A percentile compares a stretch with the other conserved stretches of the same genome.
These are phyloP conservation scores for Neuroterus valhalla DNA, from an alignment of 1,140 invertebrate species.

Conservation along the genomic window DNA sequence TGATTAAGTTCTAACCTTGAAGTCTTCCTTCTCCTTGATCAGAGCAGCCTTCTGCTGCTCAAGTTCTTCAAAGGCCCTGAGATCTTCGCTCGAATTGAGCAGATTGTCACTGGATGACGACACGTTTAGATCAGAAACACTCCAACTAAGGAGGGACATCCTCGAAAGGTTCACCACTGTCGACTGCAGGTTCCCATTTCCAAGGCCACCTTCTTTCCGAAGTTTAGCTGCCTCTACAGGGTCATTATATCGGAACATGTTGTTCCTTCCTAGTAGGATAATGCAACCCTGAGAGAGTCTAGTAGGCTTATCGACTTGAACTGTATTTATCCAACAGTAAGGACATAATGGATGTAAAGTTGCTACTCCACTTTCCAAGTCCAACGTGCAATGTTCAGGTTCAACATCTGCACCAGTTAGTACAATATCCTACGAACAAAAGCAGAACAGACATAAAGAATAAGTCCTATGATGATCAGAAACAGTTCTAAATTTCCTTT, in stretches of 20 bases:
- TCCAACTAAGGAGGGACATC: conserved; percentile 89
- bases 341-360: conserved; percentile 84
- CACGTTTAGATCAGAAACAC: conserved; percentile 86
- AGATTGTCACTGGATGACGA: conserved; percentile 82
- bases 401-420: conserved; percentile 87
- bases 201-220: conserved; percentile 80
- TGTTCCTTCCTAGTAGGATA: conserved; percentile 89
- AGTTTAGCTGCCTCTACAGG: conserved; percentile 91
- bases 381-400: conserved; percentile 88
- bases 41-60: conserved; percentile 73
- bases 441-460: neutral
- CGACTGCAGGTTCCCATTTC: conserved; percentile 75
- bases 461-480: too few species aligned
- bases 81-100: conserved; percentile 72
- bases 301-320: conserved; percentile 83
- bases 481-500: conserved; percentile 11
- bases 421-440: conserved; percentile 82
- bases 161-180: conserved; percentile 85
- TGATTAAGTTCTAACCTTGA: conserved; percentile 67
- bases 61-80: conserved; percentile 70
- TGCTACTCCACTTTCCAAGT: conserved; percentile 83
- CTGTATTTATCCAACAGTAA: conserved; percentile 90
- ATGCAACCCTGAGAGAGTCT: conserved; percentile 88
- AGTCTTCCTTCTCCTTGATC: conserved; percentile 72
- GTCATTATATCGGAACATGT: conserved; percentile 96